Conservation (phyloP, 37 sponge, comb jelly and placozoan genomes). For the Oscarella lobularis region DNA sequence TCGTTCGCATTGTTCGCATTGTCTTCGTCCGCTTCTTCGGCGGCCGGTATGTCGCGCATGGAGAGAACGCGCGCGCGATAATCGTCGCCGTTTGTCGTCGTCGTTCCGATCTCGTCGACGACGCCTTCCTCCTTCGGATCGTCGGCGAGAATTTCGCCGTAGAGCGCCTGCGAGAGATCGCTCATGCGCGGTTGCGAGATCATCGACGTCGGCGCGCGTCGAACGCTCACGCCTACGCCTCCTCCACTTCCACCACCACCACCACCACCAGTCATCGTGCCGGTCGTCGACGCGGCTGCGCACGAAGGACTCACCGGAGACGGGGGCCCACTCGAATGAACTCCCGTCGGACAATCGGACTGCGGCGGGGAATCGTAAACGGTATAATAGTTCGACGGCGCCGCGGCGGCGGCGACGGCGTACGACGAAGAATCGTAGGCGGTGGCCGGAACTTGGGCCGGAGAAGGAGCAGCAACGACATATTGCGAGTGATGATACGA, state of each 20-base stretch:
- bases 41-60: neutral
- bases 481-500: no score
- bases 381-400: neutral
- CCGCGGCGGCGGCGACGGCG: neutral
- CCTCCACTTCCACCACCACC: no score
- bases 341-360: neutral
- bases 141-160: neutral
- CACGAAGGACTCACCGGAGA: neutral
- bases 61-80: neutral
- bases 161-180: neutral
- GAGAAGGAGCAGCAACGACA: no score
- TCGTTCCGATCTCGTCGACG: slow-evolving; percentile 3
- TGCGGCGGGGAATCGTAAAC: neutral
- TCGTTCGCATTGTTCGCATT: neutral
- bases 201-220: neutral
- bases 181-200: neutral
- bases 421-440: no score
- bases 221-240: no score
- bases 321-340: neutral
- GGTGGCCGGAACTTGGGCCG: no score
- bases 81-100: neutral
- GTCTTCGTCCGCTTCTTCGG: no score
- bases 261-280: no score
- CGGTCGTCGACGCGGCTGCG: no score
- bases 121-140: neutral